phyloP scores from a whole-genome alignment of 1,140 invertebrate species.

The Lutraria rhynchaena region DNA sequence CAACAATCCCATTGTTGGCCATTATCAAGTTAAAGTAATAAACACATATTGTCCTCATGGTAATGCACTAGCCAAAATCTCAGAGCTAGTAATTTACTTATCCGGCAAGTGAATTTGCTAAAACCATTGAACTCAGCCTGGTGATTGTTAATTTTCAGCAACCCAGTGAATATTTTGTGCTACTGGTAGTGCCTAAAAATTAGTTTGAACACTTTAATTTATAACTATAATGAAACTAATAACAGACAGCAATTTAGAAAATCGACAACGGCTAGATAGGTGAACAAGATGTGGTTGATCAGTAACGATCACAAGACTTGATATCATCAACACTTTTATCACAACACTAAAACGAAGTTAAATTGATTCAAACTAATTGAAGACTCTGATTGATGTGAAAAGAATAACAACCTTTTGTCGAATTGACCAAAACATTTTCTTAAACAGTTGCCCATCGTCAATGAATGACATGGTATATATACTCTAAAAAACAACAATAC shows the following conservation, averaged over 20 bases:
- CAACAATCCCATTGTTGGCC: too few relatives aligned
- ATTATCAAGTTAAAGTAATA: too few relatives aligned
- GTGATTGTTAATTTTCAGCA: too few relatives aligned
- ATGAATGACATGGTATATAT: slow-evolving; percentile 28
- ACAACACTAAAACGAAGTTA: neutral
- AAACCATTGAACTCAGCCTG: too few relatives aligned
- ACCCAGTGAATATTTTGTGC: too few relatives aligned
- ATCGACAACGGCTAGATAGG: neutral
- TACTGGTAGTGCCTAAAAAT: too few relatives aligned
- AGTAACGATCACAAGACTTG: neutral
- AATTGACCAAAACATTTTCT: slow-evolving; percentile 47
- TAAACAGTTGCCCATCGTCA: slow-evolving; percentile 48
- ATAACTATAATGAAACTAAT: neutral
- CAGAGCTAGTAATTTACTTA: too few relatives aligned
- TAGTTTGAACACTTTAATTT: too few relatives aligned
- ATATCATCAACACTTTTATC: neutral
- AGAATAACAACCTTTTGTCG: slow-evolving; percentile 34
- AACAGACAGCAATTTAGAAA: neutral
- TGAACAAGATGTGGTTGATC: neutral
- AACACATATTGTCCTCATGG: too few relatives aligned
- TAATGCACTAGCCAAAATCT: too few relatives aligned
- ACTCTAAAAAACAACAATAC: neutral
- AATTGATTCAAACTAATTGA: neutral
- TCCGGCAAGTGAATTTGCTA: too few relatives aligned
- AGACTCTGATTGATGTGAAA: too few relatives aligned